A percentile compares a stretch with the other conserved stretches of the same genome.
phyloP scores from a whole-genome alignment of 2,888 invertebrate species.

The Baccha elongata region DNA sequence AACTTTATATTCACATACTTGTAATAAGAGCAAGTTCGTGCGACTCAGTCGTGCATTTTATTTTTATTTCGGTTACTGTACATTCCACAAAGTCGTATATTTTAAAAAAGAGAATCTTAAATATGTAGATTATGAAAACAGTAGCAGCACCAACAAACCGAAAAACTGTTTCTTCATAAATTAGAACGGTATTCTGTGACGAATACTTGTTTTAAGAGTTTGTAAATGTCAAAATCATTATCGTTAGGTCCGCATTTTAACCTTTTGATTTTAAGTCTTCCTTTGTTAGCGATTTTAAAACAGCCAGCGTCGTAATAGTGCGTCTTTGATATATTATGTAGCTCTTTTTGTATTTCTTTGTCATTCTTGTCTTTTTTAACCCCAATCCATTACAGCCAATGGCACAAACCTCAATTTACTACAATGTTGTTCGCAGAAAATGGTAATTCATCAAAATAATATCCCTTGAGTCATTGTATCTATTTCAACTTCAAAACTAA shows the following conservation, averaged over 20 bases:
- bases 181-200: background rate
- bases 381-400: slow-evolving; percentile 39
- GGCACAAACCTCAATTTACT: slow-evolving; percentile 43
- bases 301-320: background rate
- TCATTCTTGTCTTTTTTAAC: slow-evolving; percentile 11
- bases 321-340: background rate
- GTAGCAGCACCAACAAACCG: too few species aligned
- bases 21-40: too few species aligned
- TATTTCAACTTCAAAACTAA: slow-evolving; percentile 38
- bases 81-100: too few species aligned
- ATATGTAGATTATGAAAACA: too few species aligned
- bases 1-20: too few species aligned
- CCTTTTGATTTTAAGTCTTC: background rate
- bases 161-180: too few species aligned
- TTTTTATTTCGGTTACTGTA: too few species aligned
- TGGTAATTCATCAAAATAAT: slow-evolving; percentile 52
- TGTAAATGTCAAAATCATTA: background rate
- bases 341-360: background rate
- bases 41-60: too few species aligned
- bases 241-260: background rate
- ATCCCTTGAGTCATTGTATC: slow-evolving; percentile 40
- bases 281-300: background rate
- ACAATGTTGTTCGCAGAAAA: slow-evolving; percentile 36
- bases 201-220: too few species aligned
- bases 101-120: too few species aligned